These are phyloP conservation scores for Rhopalosiphum maidis DNA, from an alignment of 1,140 invertebrate genomes.

Conservation along the genomic window DNA sequence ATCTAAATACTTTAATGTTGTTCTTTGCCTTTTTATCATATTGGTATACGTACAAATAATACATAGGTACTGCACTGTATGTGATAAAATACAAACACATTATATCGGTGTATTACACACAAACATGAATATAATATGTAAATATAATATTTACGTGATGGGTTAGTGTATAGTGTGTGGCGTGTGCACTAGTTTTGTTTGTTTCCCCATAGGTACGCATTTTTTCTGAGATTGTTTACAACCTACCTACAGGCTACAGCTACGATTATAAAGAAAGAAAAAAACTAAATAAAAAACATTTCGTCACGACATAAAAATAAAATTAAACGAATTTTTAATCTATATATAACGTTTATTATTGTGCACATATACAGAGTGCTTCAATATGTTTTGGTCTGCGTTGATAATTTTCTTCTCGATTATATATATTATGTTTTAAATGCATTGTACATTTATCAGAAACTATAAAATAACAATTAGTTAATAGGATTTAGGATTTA, in stretches of 20 bases:
- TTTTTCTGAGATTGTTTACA: neutral
- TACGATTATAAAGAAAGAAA: neutral
- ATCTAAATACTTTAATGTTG: neutral
- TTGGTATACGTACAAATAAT: neutral
- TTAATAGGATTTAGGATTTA: too few relatives aligned
- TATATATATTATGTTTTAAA: neutral
- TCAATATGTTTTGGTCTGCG: neutral
- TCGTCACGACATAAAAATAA: neutral
- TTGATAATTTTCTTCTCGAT: too few relatives aligned
- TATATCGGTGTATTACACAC: neutral
- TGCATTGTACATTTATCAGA: neutral
- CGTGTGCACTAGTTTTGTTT: neutral
- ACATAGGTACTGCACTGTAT: neutral
- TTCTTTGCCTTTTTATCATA: neutral
- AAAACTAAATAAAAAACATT: neutral
- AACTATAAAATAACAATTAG: neutral
- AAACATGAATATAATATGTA: neutral
- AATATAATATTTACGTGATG: neutral
- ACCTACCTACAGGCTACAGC: neutral
- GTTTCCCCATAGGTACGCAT: neutral
- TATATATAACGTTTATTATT: neutral
- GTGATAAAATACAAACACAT: too few relatives aligned
- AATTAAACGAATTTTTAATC: neutral
- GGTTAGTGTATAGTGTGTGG: neutral
- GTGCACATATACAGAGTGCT: too few relatives aligned